These are phyloP conservation scores for Malurus cyaneus DNA, from an alignment of 2,113 vertebrate species.

Conservation along the genomic window DNA sequence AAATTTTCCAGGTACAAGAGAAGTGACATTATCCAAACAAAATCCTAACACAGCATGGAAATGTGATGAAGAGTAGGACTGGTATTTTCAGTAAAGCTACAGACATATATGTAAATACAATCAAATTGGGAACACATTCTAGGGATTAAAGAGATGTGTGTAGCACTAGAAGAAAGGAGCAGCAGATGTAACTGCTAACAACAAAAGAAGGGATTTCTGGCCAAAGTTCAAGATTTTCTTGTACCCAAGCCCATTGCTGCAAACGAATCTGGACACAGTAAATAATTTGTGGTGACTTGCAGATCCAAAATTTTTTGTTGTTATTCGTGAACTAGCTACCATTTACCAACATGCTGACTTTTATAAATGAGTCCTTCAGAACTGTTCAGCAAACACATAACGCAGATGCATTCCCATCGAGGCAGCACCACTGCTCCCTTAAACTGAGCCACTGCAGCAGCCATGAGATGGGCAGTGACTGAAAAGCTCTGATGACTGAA, in stretches of 20 bases:
- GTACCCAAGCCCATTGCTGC: neutral
- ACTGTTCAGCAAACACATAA: neutral
- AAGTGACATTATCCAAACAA: slow-evolving; percentile 61
- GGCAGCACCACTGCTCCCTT: neutral
- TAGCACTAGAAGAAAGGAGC: slow-evolving; percentile 51
- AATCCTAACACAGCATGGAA: slow-evolving; percentile 34
- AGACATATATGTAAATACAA: slow-evolving; percentile 66
- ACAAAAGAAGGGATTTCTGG: slow-evolving; percentile 29
- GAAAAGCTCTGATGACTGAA: neutral
- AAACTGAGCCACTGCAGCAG: rapidly evolving
- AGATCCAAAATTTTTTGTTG: neutral
- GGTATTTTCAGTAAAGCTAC: slow-evolving; percentile 23
- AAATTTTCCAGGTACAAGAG: slow-evolving; percentile 45
- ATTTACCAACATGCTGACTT: neutral
- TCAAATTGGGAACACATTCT: slow-evolving; percentile 71
- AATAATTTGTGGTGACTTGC: slow-evolving; percentile 14
- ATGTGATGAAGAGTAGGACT: slow-evolving; percentile 66
- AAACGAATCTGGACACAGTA: slow-evolving; percentile 4
- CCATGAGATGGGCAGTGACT: neutral
- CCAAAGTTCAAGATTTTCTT: slow-evolving; percentile 26
- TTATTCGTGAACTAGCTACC: neutral
- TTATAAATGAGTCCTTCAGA: neutral
- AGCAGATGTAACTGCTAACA: slow-evolving; percentile 53
- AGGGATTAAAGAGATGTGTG: slow-evolving; percentile 71
- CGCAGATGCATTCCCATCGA: neutral